Percentiles rank a stretch among this genome's conserved stretches.
These are phyloP conservation scores for Bettongia penicillata DNA, from an alignment of 2,113 vertebrate genomes.

Conservation along the genomic window DNA sequence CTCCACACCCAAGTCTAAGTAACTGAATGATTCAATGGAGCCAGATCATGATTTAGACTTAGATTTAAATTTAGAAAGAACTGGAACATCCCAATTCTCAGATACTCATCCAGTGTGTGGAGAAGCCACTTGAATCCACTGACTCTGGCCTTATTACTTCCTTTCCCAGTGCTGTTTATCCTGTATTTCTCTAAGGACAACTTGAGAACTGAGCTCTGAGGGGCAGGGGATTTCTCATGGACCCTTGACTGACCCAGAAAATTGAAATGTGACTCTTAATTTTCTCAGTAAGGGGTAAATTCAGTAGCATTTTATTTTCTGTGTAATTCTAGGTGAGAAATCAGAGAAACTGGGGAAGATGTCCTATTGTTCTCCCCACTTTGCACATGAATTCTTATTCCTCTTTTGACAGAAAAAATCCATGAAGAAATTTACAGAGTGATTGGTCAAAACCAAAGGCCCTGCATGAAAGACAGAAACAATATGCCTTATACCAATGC, in stretches of 20 bases:
- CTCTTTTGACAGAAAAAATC: slow-evolving; percentile 81
- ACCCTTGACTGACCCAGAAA: neutral
- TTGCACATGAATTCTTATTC: slow-evolving; percentile 8
- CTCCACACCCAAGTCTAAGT: neutral
- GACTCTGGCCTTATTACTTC: neutral
- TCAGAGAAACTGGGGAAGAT: neutral
- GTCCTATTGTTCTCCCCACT: neutral
- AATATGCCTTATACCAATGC: slow-evolving; percentile 83
- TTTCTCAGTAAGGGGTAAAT: neutral
- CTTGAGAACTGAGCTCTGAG: neutral
- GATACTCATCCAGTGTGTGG: neutral
- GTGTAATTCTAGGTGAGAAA: neutral
- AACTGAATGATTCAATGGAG: no score
- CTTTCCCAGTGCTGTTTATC: neutral
- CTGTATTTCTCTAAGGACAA: neutral
- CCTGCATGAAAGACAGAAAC: slow-evolving; percentile 82
- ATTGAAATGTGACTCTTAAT: neutral
- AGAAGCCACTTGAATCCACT: neutral
- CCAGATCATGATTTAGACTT: no score
- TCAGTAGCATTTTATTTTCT: neutral
- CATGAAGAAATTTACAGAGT: slow-evolving; percentile 88
- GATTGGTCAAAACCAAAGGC: slow-evolving; percentile 81
- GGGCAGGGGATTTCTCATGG: neutral
- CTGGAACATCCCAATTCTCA: neutral
- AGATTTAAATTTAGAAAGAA: neutral